Evolutionary conservation across 2,888 invertebrate species (phyloP).

Genomic region (Microctonus aethiopoides): DNA sequence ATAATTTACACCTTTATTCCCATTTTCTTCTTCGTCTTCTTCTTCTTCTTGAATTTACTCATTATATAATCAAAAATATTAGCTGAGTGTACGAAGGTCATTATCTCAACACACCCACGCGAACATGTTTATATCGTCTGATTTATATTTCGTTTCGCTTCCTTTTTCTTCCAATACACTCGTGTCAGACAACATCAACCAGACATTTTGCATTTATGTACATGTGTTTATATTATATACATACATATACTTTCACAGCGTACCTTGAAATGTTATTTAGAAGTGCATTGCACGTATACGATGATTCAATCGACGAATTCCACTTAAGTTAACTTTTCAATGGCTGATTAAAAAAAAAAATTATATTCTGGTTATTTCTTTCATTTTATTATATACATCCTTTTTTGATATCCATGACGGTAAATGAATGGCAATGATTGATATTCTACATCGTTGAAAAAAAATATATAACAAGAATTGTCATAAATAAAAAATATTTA

Average conservation of each 20-base stretch:
- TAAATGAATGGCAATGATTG: not conserved
- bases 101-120: constrained; percentile 24
- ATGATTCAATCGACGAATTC: constrained; percentile 2
- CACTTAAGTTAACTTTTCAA: not conserved
- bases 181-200: not conserved
- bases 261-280: constrained; percentile 2
- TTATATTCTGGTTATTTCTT: not conserved
- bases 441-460: not conserved
- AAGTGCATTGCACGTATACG: not conserved
- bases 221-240: not conserved
- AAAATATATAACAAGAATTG: no score
- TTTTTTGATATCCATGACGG: not conserved
- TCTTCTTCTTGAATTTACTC: not conserved
- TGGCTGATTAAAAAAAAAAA: not conserved
- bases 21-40: not conserved
- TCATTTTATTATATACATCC: not conserved
- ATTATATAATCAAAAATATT: constrained; percentile 22
- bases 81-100: constrained; percentile 8
- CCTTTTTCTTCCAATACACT: not conserved
- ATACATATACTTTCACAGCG: not conserved
- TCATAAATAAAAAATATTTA: no score
- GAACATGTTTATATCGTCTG: constrained; percentile 13
- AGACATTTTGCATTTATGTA: not conserved
- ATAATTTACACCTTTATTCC: not conserved
- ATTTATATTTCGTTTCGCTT: not conserved